Conservation (phyloP, 2,113 vertebrate genomes). For the Furnarius figulus region DNA sequence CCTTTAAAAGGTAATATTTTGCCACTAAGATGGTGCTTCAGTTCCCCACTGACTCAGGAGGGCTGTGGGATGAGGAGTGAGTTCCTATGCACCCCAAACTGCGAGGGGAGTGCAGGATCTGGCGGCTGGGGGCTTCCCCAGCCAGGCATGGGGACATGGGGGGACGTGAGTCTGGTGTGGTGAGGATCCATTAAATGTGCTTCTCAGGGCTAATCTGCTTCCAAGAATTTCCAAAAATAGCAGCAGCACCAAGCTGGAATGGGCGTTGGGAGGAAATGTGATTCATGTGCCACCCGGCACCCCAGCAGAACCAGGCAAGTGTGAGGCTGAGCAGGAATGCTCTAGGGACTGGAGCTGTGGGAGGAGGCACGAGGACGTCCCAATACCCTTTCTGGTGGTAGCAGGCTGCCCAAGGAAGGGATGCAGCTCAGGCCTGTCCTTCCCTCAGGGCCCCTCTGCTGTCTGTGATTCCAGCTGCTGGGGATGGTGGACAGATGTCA, state of each 20-base stretch:
- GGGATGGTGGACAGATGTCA: background rate
- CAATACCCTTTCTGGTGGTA: background rate
- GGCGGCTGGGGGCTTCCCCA: background rate
- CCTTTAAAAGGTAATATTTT: slow-evolving; percentile 10
- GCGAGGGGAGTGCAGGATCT: background rate
- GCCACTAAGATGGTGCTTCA: background rate
- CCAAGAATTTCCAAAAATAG: slow-evolving; percentile 28
- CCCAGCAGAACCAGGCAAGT: background rate
- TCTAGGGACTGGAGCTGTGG: background rate
- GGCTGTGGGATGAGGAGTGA: background rate
- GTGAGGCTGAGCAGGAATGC: background rate
- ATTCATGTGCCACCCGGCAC: background rate
- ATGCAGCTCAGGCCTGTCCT: background rate
- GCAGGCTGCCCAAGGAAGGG: background rate
- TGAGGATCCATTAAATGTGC: background rate
- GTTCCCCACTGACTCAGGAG: background rate
- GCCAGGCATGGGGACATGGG: background rate
- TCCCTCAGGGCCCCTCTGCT: background rate
- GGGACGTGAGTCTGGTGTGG: background rate
- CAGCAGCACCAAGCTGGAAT: background rate
- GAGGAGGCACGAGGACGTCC: background rate
- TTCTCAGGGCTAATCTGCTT: background rate
- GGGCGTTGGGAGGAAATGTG: slow-evolving; percentile 16
- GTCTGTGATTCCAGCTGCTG: rapidly evolving
- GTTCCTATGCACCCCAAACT: rapidly evolving